These are phyloP conservation scores for Sminthopsis crassicaudata DNA, from an alignment of 2,113 vertebrate genomes.

Conservation along the genomic window DNA sequence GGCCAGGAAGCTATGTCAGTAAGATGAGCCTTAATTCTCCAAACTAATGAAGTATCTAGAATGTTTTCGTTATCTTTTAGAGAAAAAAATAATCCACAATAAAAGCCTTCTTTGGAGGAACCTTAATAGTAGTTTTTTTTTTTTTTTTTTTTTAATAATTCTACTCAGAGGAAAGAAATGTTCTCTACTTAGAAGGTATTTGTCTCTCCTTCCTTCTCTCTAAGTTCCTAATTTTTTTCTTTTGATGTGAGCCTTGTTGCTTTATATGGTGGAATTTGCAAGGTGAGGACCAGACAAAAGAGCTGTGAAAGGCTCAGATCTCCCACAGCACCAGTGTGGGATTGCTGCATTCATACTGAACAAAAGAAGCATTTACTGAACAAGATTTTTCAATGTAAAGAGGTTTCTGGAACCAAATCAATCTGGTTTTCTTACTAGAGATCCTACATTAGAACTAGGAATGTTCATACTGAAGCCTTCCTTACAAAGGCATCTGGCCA, in stretches of 20 bases:
- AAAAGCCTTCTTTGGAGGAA: background rate
- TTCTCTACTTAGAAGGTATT: background rate
- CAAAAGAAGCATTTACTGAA: constrained; percentile 16
- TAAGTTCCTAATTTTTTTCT: background rate
- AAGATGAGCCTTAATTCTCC: background rate
- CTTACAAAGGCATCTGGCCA: background rate
- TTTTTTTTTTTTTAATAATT: background rate
- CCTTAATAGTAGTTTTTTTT: background rate
- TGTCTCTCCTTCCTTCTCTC: background rate
- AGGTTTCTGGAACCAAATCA: background rate
- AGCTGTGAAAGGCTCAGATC: constrained; percentile 36
- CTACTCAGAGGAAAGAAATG: background rate
- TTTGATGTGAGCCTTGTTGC: background rate
- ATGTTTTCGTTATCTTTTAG: background rate
- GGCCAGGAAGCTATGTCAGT: background rate
- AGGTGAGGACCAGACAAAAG: constrained; percentile 23
- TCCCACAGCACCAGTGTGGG: background rate
- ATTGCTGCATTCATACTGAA: background rate
- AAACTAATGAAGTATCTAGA: background rate
- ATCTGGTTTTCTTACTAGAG: background rate
- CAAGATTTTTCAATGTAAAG: background rate
- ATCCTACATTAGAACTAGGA: background rate
- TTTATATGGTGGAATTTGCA: constrained; percentile 27
- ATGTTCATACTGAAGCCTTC: background rate
- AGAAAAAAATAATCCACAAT: background rate